Base-by-base conservation (phyloP, 2,888 invertebrate genomes). In the Lutraria lutraria region DNA sequence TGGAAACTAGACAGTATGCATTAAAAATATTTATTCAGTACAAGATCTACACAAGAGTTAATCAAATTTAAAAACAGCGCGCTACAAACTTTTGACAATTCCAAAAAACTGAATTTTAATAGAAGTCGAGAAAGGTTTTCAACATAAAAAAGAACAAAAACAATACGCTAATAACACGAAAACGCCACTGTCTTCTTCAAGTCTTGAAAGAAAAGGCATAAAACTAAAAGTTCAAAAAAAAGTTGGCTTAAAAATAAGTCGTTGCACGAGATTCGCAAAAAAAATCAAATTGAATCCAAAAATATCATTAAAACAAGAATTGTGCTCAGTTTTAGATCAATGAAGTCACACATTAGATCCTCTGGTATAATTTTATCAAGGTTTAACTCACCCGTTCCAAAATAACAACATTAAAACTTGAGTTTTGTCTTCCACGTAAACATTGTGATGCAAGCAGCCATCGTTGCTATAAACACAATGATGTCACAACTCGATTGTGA, bases 311-410 rank as follows among this genome's bases (percentile, higher is more conserved):
- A n/a, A 56, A 56, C 21, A 19, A 56, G 56, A 56, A 56, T 19
- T 56, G 21, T 21, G 12, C 16, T 56, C 21, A 56, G 1, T 21
- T 19, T 56, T 19, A 21, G 19, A 56, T 56, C 3, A 56, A 19
- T 15, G 12, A 19, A 1, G 16, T 19, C 16, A 56, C 12, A 56
- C 1, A 21, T 21, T 21, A 1, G 25, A 15, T 16, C 0, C 31
- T 76, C 16, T 31, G 29, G 3, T 2, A 19, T 19, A 76, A 19
- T 16, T 76, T 8, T 34, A 76, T 34, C 12, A 0, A 34, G 16
- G 76, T 76, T 76, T 34, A 31, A 76, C 76, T 76, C 31, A 76
- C 76, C 76, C 76, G 76, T 76, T 76, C 76, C 76, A 76, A 76
- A 76, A 76, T 34, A 76, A 76, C 25, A 76, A 25, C 76, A 76